Percentiles rank a stretch among this genome's conserved stretches.
phyloP scores from a whole-genome alignment of 2,113 vertebrate species.

The Gadus chalcogrammus region DNA sequence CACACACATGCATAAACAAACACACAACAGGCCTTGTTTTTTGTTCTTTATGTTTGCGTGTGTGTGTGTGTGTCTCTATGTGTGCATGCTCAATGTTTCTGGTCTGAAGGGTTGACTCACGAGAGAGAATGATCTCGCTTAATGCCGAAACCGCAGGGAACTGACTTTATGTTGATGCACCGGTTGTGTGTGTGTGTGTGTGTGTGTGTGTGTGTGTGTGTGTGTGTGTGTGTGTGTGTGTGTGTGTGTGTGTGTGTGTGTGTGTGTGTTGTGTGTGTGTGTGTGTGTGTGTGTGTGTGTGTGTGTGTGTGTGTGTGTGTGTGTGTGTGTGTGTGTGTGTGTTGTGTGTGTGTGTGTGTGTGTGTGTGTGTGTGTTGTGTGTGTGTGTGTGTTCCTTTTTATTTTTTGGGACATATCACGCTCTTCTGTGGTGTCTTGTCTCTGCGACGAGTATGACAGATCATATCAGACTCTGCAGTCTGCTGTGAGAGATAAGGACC shows the following conservation, averaged over 20 bases:
- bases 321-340: too few species aligned
- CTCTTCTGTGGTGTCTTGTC: constrained; percentile 68
- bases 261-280: too few species aligned
- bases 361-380: too few species aligned
- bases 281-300: too few species aligned
- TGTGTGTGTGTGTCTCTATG: not conserved
- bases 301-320: too few species aligned
- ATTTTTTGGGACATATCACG: constrained; percentile 64
- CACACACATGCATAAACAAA: constrained; percentile 1
- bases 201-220: constrained; percentile 21
- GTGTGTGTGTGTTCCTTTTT: not conserved
- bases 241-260: too few species aligned
- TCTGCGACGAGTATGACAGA: constrained; percentile 78
- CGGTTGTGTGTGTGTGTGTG: constrained; percentile 18
- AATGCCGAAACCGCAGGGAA: constrained; percentile 56
- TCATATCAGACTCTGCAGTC: constrained; percentile 75
- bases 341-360: too few species aligned
- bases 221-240: constrained; percentile 26
- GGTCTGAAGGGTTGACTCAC: constrained; percentile 16
- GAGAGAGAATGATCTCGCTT: constrained; percentile 43
- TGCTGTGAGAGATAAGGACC: constrained; percentile 75
- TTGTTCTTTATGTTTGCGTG: not conserved
- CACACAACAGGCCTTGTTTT: not conserved
- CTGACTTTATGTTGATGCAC: constrained; percentile 56
- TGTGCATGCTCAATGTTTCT: constrained; percentile 1